A percentile compares a stretch with the other conserved stretches of the same genome.
phyloP scores from a whole-genome alignment of 2,888 invertebrate species.

The Pterobdella sp. region DNA sequence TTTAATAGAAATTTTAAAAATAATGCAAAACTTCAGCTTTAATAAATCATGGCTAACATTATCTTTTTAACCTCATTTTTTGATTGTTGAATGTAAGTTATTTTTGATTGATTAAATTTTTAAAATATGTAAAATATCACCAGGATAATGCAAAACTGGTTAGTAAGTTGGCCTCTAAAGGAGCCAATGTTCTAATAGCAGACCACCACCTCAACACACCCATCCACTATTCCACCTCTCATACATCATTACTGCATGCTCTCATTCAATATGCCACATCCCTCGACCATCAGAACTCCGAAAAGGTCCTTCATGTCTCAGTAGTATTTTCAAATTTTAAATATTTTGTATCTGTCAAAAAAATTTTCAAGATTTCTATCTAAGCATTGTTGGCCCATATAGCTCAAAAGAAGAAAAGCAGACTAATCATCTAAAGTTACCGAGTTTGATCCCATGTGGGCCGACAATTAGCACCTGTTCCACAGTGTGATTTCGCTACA shows the following conservation, averaged over 20 bases:
- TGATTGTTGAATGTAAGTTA: background rate
- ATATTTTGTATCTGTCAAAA: no score
- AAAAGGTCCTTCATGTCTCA: conserved; percentile 42
- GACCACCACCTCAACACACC: conserved; percentile 50
- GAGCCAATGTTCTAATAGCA: conserved; percentile 47
- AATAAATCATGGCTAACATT: background rate
- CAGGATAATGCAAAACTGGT: conserved; percentile 48
- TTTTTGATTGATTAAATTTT: background rate
- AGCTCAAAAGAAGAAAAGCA: no score
- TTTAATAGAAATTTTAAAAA: background rate
- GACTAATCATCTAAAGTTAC: no score
- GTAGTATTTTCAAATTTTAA: background rate
- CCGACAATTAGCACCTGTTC: no score
- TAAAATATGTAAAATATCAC: background rate
- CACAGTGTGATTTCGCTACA: no score
- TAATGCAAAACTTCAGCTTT: background rate
- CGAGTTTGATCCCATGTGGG: no score
- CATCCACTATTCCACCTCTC: conserved; percentile 49
- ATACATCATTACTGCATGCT: conserved; percentile 48
- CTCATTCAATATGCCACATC: conserved; percentile 48
- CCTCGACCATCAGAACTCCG: conserved; percentile 50
- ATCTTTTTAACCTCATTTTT: background rate
- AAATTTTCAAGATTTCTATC: no score
- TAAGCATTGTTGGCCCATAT: no score
- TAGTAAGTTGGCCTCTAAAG: conserved; percentile 44